Evolutionary conservation across 2,888 invertebrate genomes (phyloP).

Genomic region (Stictocephala bisonia): DNA sequence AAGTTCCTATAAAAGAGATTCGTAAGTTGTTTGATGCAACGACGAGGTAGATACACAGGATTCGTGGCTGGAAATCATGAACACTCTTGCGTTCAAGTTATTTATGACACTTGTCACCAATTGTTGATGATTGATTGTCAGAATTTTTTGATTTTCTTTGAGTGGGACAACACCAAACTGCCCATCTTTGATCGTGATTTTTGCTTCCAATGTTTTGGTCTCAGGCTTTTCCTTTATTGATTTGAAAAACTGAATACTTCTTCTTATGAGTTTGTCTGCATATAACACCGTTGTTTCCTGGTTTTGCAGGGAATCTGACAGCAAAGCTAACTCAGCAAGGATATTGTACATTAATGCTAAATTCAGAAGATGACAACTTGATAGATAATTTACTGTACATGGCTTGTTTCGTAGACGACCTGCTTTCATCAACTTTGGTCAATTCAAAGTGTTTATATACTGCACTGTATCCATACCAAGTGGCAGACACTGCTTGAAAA

Average conservation of each 20-base stretch:
- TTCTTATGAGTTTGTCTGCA: conserved; percentile 1
- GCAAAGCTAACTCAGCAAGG: neutral
- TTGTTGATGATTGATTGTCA: conserved; percentile 1
- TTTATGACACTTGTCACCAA: conserved; percentile 8
- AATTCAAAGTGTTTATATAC: conserved; percentile 25
- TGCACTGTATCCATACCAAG: conserved; percentile 46
- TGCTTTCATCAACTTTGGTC: neutral
- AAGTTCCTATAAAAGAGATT: conserved; percentile 5
- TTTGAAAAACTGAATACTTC: neutral
- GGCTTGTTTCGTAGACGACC: conserved; percentile 5
- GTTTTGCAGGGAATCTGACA: conserved; percentile 17
- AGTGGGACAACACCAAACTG: conserved; percentile 7
- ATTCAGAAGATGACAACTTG: neutral
- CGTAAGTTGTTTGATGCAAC: neutral
- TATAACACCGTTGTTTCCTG: conserved; percentile 1
- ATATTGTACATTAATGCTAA: conserved; percentile 10
- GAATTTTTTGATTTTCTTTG: neutral
- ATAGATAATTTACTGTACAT: conserved; percentile 8
- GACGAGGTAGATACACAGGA: neutral
- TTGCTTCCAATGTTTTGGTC: conserved; percentile 8
- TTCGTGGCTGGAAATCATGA: neutral
- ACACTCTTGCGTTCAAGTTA: neutral
- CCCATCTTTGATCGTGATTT: neutral
- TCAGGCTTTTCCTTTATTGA: conserved; percentile 31
- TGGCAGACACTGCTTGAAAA: conserved; percentile 48